Conservation (phyloP, 2,113 vertebrate species). For the Colaptes auratus region DNA sequence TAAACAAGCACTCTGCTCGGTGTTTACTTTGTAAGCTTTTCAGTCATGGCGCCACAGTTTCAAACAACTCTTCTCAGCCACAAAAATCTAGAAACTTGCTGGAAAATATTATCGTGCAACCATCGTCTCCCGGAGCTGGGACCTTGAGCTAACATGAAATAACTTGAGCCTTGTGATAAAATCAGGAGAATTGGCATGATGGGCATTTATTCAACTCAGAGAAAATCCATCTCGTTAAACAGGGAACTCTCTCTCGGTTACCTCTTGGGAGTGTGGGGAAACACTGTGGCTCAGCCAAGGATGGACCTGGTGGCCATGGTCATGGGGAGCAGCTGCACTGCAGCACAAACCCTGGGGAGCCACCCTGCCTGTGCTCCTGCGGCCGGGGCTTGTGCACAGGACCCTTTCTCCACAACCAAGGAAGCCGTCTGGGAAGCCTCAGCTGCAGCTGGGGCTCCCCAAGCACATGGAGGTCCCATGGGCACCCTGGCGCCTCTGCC, state of each 20-base stretch:
- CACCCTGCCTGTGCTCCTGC: neutral
- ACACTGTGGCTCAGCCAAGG: neutral
- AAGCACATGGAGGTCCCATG: accelerated
- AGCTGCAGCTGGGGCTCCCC: accelerated
- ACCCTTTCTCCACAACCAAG: neutral
- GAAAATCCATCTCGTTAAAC: neutral
- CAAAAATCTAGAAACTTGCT: neutral
- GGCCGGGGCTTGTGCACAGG: neutral
- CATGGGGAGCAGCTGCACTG: neutral
- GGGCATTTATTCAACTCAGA: neutral
- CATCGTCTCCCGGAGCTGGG: neutral
- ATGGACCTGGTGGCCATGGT: neutral
- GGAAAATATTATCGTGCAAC: neutral
- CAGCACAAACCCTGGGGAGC: neutral
- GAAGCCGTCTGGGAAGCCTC: neutral
- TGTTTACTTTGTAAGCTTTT: neutral
- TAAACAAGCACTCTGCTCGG: neutral
- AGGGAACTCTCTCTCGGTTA: neutral
- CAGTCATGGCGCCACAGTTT: neutral
- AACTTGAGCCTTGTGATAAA: constrained; percentile 54
- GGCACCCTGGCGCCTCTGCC: too few relatives aligned
- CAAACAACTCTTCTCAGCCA: neutral
- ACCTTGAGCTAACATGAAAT: constrained; percentile 34
- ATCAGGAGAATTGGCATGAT: constrained; percentile 46
- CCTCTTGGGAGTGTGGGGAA: neutral